Evolutionary conservation across 2,797 vertebrate species (phyloP), one percentile per base, ranked within the genome.

Genomic region (Peromyscus aztecus): DNA sequence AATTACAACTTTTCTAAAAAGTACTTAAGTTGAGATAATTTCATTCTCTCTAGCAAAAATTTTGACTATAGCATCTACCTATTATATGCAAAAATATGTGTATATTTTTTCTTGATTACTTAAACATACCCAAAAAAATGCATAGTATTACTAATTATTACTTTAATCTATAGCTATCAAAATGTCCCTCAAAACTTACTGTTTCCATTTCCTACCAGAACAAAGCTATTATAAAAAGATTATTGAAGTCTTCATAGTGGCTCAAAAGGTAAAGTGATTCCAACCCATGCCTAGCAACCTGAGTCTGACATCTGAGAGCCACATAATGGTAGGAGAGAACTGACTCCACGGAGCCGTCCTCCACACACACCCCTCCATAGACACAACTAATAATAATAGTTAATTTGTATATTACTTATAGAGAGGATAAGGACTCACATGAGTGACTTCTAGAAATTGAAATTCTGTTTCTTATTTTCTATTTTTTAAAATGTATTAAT

Each of bases 1-100:
- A 94, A 84, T 94, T 82, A 75, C 2, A 83, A 67, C 19, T 71
- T 43, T 91, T 9, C 71, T 80, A 17, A 59, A 82, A 91, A 89
- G 52, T 52, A 75, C 14, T 84, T 31, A 76, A 81, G 71, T 89
- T 85, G 78, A 65, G 27, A 90, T 17, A 93, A 83, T 90, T 55
- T 63, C 16, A 92, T 49, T 1, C 46, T 95, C 69, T 69, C n/a
- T 67, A 8, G 27, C 17, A 80, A 95, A 81, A 87, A 3, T 19
- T 31, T 76, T n/a, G 21, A 24, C 40, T 31, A 31, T 52, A 34
- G 19, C 0, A 81, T 55, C 78, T 77, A 23, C 37, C 12, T 96
- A 59, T 78, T 31, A 75, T 59, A 75, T 73, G 71, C 10, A 63
- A 55, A 87, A 52, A 43, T 46, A 14, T 69, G 29, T 43, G 13